Base-by-base conservation (phyloP, 2,797 vertebrate species). In the Arvicola amphibius region DNA sequence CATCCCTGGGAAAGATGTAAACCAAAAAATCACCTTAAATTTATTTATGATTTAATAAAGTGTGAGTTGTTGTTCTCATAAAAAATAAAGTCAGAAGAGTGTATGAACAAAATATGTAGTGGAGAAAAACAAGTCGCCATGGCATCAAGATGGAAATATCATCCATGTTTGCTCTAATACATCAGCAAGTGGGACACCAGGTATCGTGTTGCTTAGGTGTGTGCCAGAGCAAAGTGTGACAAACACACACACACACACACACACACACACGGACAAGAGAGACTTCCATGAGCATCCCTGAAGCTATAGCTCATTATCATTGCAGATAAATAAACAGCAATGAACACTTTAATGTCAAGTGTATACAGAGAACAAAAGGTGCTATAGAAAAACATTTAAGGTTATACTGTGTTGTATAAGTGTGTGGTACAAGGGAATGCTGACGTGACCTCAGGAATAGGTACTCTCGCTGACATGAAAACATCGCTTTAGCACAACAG, bases 331-430 rank as follows among this genome's bases (percentile, higher is more conserved):
- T 1, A 73, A 90, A 94, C 29, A 79, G 53, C 3, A 1, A 43
- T 0, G 76, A 61, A 78, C 93, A 77, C 85, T 40, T 12, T 32
- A 88, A 40, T 65, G 90, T 92, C 29, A n/a, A 77, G 79, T 76
- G 69, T 5, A 21, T 29, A 46, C 37, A 76, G 76, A 71, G 48
- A 94, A 56, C 6, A 78, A 80, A 63, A 94, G n/a, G 29, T 76
- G 46, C 78, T 86, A 91, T 0, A 90, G 87, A 78, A 94, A 95
- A 95, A 78, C 67, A 93, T 88, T 91, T 88, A 76, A 25, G 73
- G 40, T 91, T 40, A 61, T 16, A 91, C 17, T 87, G 56, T 91
- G 48, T 2, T 89, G 37, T 17, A 0, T 61, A 95, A n/a, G 77
- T 61, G 19, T 48, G 80, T 87, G 43, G 56, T 92, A 69, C 34